Base-by-base conservation (phyloP, 2,797 vertebrate species). In the Hoplostethus mediterraneus region DNA sequence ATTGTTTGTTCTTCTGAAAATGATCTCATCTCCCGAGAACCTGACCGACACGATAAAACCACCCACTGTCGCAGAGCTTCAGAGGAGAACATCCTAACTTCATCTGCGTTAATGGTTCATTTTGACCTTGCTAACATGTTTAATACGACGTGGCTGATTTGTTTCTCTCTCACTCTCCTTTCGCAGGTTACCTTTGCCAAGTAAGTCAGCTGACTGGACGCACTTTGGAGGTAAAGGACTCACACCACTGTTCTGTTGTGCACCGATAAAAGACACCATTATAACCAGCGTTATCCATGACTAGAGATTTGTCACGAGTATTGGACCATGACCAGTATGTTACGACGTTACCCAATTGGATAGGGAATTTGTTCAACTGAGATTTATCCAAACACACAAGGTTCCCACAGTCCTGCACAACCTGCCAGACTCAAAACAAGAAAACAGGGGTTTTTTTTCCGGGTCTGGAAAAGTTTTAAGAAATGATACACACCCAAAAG, bases 171-270 rank as follows among this genome's bases (percentile, higher is more conserved):
- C 0, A 56, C 52, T 77, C 28, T 79, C 47, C 51, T 13, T 74
- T 88, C 85, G 73, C 94, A 99, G 97, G 91, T 95, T 98, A 93
- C 96, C 98, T 89, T 95, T 99, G 95, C 97, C 97, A 93, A 98
- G 97, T 94, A 98, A 98, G 93, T 98, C 98, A 88, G 97, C 97
- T 86, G 98, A 99, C 94, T 99, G 98, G 98, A 99, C 98, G 79
- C 98, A 99, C 92, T 99, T 99, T 93, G 98, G 98, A 97, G 98
- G 98, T 99, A 96, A 96, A 88, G 63, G 87, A 75, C 79, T 79
- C 21, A 16, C 63, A 59, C 51, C 63, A 52, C 17, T 63, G 12
- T 42, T 40, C 73, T 17, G 21, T 12, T 42, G 4, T 11, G 3
- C 17, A 45, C 60, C 53, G 40, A 80, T 75, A 82, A 80, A 80